Evolutionary conservation across 2,888 invertebrate genomes (phyloP), one percentile per base, ranked within the genome.

Genomic region (Nemurella pictetii): DNA sequence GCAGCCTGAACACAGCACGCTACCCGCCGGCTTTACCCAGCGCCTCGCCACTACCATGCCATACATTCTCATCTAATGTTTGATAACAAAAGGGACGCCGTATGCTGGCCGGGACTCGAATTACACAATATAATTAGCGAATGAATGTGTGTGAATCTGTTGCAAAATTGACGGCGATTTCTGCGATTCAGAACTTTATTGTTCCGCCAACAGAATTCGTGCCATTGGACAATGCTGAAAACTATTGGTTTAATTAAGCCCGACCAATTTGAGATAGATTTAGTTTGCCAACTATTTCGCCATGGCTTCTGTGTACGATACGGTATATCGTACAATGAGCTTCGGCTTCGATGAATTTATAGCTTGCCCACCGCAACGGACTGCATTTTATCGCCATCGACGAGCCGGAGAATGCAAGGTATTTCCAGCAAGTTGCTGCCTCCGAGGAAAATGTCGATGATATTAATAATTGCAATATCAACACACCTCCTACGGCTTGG

Each of bases 41-140:
- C n/a, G n/a, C n/a, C n/a, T n/a, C n/a, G n/a, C n/a, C n/a, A n/a
- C n/a, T n/a, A n/a, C n/a, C n/a, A n/a, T n/a, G n/a, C n/a, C n/a
- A n/a, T 55, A 20, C 55, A 55, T 55, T 55, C 55, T n/a, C 75
- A 75, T 25, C 12, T 25, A 12, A 26, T 75, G 29, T 26, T 75
- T 75, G 26, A 75, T 28, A 28, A 75, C 75, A 75, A 75, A 75
- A 55, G 20, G 55, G 55, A 12, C 55, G 32, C 9, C 32, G 4
- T 9, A 32, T 55, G 55, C 55, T 55, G 20, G 20, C 55, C 9
- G 9, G 15, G 12, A 20, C 75, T 75, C 75, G 26, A 75, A 75
- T 28, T 75, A 75, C 75, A 75, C 26, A 75, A 75, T 28, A 15
- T 75, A 75, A 75, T 75, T 75, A 75, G 55, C 20, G 55, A 20